Evolutionary conservation across 2,888 invertebrate species (phyloP), one percentile per base, ranked within the genome.

Genomic region (Chrysomela aeneicollis): DNA sequence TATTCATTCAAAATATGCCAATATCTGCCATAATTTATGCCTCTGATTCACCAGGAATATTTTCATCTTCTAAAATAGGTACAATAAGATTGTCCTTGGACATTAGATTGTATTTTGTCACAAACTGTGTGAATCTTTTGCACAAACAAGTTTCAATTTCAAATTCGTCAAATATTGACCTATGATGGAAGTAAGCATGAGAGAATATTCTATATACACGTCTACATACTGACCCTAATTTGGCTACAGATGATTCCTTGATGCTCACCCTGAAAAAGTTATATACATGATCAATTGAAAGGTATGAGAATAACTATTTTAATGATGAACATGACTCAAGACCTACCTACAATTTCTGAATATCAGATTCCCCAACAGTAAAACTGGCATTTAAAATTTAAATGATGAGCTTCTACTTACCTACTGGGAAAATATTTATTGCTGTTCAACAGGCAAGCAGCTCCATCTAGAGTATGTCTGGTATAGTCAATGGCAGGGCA

Each of bases 371-470:
- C n/a, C n/a, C n/a, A n/a, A 26, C 26, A 26, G 6, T 26, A 6
- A 6, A 26, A 26, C 26, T 5, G 6, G 4, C 6, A 49, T 15
- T 49, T 21, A 12, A 19, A 2, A 12, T 17, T 17, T 50, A 19
- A 12, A 42, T 42, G 42, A 26, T 26, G 26, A n/a, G n/a, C n/a
- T 26, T 26, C 6, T 6, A 74, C 76, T 77, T 84, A 95, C 95
- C 96, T 92, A 92, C 98, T 98, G 69, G 99, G 99, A 85, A 99
- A 99, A 85, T 99, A 99, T 88, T 99, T 98, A 85, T 98, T 98
- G 85, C 97, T 98, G 85, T 99, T 99, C 69, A 99, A 88, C 76
- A 99, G 87, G 85, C 98, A 98, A 70, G 98, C 98, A 70, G 99
- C 99, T 32, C 99, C 98, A 84, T 99, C 99, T 69, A 99, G 86